These are phyloP conservation scores for Drosophila nasuta DNA, from an alignment of 1,140 invertebrate species.

Conservation along the genomic window DNA sequence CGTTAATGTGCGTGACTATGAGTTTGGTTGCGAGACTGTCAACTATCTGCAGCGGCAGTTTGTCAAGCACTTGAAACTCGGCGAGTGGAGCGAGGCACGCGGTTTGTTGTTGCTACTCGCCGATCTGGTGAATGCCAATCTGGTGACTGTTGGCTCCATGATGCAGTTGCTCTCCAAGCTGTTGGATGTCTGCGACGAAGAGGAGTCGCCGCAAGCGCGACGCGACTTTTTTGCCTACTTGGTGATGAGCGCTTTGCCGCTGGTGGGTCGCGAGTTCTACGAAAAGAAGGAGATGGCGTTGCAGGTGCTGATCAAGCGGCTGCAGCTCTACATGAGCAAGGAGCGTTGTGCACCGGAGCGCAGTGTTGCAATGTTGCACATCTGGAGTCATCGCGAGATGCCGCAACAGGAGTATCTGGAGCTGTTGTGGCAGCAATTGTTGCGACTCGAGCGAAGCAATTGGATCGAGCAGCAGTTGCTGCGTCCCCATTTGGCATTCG, in stretches of 20 bases:
- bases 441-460: conserved; percentile 94
- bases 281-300: conserved; percentile 97
- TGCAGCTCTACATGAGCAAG: conserved; percentile 95
- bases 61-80: conserved; percentile 93
- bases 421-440: conserved; percentile 97
- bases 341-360: conserved; percentile 94
- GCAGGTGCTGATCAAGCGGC: conserved; percentile 93
- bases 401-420: conserved; percentile 99
- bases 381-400: conserved; percentile 86
- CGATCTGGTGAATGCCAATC: conserved; percentile 98
- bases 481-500: conserved; percentile 97
- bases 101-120: conserved; percentile 95
- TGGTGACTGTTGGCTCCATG: conserved; percentile 95
- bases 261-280: conserved; percentile 97
- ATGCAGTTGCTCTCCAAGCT: conserved; percentile 96
- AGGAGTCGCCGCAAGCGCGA: conserved; percentile 93
- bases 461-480: conserved; percentile 98
- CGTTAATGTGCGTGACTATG: conserved; percentile 97
- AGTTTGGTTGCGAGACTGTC: conserved; percentile 98
- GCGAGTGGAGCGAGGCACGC: conserved; percentile 94
- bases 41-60: conserved; percentile 96
- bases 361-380: conserved; percentile 94
- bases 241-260: conserved; percentile 95
- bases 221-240: conserved; percentile 98
- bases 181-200: conserved; percentile 96